Conservation (phyloP, 2,797 vertebrate genomes). For the Orestias chungarensis region DNA sequence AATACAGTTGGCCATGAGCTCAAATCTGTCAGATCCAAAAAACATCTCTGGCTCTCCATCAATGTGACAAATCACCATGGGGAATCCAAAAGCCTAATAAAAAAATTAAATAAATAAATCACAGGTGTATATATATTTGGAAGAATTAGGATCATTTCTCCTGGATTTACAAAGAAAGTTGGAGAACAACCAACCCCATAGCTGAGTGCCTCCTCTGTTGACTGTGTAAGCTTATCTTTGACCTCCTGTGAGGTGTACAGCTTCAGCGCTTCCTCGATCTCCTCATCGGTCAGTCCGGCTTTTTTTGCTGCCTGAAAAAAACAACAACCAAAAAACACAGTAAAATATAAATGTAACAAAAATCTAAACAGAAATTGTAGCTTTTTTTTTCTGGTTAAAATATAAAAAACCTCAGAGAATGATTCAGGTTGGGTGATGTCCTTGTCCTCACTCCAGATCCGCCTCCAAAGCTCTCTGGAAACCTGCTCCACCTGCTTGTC, state of each 20-base stretch:
- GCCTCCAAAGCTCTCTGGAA: slow-evolving; percentile 92
- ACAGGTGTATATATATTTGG: background rate
- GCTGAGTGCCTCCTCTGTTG: slow-evolving; percentile 82
- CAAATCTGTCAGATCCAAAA: slow-evolving; percentile 93
- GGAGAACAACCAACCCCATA: slow-evolving; percentile 80
- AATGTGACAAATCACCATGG: slow-evolving; percentile 83
- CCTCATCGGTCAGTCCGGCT: slow-evolving; percentile 81
- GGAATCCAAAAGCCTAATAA: slow-evolving; percentile 89
- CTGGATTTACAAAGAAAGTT: background rate
- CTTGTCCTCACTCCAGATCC: slow-evolving; percentile 87
- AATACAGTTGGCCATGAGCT: slow-evolving; percentile 86
- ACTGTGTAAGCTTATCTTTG: slow-evolving; percentile 84
- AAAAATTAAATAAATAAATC: background rate
- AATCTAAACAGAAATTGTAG: background rate
- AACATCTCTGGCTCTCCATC: slow-evolving; percentile 81
- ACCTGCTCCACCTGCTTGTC: slow-evolving; percentile 80
- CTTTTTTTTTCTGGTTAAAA: background rate
- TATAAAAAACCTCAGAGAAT: slow-evolving; percentile 67
- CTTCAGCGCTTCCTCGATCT: slow-evolving; percentile 75
- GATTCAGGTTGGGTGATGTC: slow-evolving; percentile 84
- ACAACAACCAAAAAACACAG: background rate
- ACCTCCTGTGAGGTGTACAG: slow-evolving; percentile 75
- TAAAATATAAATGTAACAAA: background rate
- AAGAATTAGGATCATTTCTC: background rate
- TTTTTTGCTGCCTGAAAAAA: slow-evolving; percentile 81